Percentiles rank a stretch among this genome's conserved stretches.
Conservation (phyloP, 1,140 invertebrate genomes). For the Tetraneura akinire region DNA sequence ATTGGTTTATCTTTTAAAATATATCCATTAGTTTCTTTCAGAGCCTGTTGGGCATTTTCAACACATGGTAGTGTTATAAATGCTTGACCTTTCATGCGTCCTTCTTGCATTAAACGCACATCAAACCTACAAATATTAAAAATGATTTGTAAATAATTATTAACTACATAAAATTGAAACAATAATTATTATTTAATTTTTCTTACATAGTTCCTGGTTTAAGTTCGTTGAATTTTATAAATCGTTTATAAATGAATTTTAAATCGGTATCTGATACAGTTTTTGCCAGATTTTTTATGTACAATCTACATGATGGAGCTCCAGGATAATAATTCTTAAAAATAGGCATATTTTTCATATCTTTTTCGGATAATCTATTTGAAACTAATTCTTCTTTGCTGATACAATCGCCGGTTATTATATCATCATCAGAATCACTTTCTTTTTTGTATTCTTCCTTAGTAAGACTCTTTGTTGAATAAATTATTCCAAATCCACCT, state of each 20-base stretch:
- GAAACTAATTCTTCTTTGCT: conserved; percentile 67
- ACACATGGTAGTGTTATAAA: conserved; percentile 81
- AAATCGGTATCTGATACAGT: conserved; percentile 75
- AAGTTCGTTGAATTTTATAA: conserved; percentile 62
- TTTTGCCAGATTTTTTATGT: conserved; percentile 91
- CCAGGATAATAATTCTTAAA: conserved; percentile 87
- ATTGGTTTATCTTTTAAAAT: conserved; percentile 86
- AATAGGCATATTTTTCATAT: conserved; percentile 59
- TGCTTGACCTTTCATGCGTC: conserved; percentile 94
- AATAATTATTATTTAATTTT: conserved; percentile 23
- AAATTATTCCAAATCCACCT: conserved; percentile 62
- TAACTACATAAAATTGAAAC: neutral
- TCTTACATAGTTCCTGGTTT: conserved; percentile 63
- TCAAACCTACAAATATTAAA: conserved; percentile 67
- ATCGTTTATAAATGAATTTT: conserved; percentile 76
- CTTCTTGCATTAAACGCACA: conserved; percentile 90
- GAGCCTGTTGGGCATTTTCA: conserved; percentile 71
- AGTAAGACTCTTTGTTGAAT: conserved; percentile 57
- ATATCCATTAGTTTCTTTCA: conserved; percentile 86
- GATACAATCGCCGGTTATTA: conserved; percentile 62
- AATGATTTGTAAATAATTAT: conserved; percentile 19
- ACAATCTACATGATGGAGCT: conserved; percentile 77
- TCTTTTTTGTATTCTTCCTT: conserved; percentile 56
- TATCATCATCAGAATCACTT: conserved; percentile 53
- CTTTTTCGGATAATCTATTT: conserved; percentile 69